These are phyloP conservation scores for Crypturellus undulatus DNA, from an alignment of 2,113 vertebrate species.

Conservation along the genomic window DNA sequence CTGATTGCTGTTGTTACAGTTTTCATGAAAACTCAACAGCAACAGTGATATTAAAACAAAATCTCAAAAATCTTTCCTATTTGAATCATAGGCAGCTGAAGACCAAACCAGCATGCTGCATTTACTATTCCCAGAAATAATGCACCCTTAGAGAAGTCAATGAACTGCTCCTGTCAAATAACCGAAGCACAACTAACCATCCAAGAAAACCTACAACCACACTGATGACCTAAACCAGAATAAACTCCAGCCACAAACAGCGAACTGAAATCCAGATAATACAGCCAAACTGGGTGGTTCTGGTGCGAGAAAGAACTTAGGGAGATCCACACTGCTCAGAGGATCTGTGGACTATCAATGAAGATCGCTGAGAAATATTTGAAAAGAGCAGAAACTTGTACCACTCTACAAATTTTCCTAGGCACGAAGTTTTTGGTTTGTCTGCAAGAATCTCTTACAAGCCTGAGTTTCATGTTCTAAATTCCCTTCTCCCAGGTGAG, in stretches of 20 bases:
- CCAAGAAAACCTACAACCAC: not conserved
- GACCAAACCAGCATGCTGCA: slow-evolving; percentile 51
- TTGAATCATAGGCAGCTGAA: slow-evolving; percentile 58
- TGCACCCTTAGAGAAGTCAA: slow-evolving; percentile 32
- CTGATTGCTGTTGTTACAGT: slow-evolving; percentile 59
- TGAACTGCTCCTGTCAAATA: not conserved
- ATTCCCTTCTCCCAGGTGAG: not conserved
- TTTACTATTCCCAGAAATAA: slow-evolving; percentile 65
- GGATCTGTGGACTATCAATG: not conserved
- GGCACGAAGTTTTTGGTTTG: not conserved
- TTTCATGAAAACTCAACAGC: slow-evolving; percentile 69
- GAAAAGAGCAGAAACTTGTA: slow-evolving; percentile 20
- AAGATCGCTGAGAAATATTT: not conserved
- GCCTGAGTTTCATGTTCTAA: slow-evolving; percentile 20
- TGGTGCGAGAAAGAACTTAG: not conserved
- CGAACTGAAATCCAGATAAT: not conserved
- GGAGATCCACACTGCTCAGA: not conserved
- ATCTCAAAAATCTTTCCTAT: slow-evolving; percentile 13
- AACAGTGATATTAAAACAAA: slow-evolving; percentile 41
- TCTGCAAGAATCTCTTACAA: not conserved
- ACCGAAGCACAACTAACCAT: not conserved
- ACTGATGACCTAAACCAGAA: not conserved
- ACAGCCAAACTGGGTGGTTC: not conserved
- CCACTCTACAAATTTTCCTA: not conserved
- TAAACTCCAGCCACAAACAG: not conserved